Base-by-base conservation (phyloP, 2,888 invertebrate species). In the Platerodrilus igneus region DNA sequence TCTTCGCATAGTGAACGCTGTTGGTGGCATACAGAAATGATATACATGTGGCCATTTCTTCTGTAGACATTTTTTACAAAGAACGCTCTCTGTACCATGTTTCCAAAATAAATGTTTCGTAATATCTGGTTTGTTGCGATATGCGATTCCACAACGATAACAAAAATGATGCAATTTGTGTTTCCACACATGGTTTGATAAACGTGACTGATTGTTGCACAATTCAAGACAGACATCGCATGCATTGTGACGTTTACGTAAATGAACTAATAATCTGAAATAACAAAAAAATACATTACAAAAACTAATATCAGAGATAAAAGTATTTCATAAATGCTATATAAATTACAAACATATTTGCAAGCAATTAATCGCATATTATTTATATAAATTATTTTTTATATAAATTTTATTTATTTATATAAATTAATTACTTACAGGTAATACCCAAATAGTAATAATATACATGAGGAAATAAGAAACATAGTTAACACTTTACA, bases 41-140 rank as follows among this genome's bases (percentile, higher is more conserved):
- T 90, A 91, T 4, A 90, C 85, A 66, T 91, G 89, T 0, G 88
- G 88, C 91, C 91, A 91, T 57, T 89, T 89, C 60, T 90, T 91
- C 59, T 90, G 88, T 33, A 89, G 67, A 64, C 91, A 91, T 58
- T 77, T 81, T 64, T 88, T 88, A 62, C 91, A 91, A 19, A 82
- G 67, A 2, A 86, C 83, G 67, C 89, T 89, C 60, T 91, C 88
- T 2, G 90, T 90, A 13, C 90, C 90, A 65, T 92, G 91, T 66
- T 91, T 92, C 90, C 91, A 91, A 64, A 89, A 90, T 37, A 91
- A 71, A 70, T 92, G 91, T 60, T 88, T 87, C 9, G 86, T 87
- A 41, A 90, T 91, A 59, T 90, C 89, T 36, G 83, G 83, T 63
- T 89, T 89, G 66, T 89, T 90, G 51, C 88, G 77, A 62, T 91